These are phyloP conservation scores for Macrocentrus cingulum DNA, from an alignment of 1,140 invertebrate species.

Conservation along the genomic window DNA sequence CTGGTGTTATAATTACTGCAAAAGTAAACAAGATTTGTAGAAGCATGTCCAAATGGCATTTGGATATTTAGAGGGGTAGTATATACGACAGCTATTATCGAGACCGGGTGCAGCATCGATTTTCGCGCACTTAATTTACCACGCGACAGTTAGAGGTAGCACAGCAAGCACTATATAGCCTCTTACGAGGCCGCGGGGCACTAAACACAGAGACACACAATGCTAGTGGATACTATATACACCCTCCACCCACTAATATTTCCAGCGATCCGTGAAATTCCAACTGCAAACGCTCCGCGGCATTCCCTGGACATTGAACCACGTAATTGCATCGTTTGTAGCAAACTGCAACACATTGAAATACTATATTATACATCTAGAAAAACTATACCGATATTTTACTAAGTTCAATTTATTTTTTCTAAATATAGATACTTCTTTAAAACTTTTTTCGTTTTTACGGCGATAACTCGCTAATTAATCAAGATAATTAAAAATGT, in stretches of 20 bases:
- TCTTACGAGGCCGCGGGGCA: background rate
- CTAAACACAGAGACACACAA: background rate
- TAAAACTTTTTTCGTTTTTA: background rate
- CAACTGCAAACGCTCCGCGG: constrained; percentile 42
- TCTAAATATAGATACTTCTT: too few species aligned
- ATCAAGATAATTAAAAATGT: too few species aligned
- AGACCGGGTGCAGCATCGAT: constrained; percentile 24
- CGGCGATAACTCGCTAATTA: too few species aligned
- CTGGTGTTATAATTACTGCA: too few species aligned
- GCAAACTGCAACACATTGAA: constrained; percentile 38
- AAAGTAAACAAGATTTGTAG: too few species aligned
- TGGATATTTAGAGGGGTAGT: constrained; percentile 9
- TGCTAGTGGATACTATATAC: background rate
- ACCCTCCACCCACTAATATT: constrained; percentile 43
- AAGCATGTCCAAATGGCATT: background rate
- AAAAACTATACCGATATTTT: too few species aligned
- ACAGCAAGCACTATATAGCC: background rate
- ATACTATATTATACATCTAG: too few species aligned
- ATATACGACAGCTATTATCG: constrained; percentile 19
- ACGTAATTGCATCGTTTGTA: constrained; percentile 49
- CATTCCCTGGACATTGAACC: constrained; percentile 48
- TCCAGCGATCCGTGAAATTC: constrained; percentile 47
- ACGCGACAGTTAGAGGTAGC: constrained; percentile 32
- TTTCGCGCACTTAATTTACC: constrained; percentile 37
- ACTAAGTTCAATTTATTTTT: too few species aligned